These are phyloP conservation scores for Atherinosoma microstoma DNA, from an alignment of 2,797 vertebrate species.

Conservation along the genomic window DNA sequence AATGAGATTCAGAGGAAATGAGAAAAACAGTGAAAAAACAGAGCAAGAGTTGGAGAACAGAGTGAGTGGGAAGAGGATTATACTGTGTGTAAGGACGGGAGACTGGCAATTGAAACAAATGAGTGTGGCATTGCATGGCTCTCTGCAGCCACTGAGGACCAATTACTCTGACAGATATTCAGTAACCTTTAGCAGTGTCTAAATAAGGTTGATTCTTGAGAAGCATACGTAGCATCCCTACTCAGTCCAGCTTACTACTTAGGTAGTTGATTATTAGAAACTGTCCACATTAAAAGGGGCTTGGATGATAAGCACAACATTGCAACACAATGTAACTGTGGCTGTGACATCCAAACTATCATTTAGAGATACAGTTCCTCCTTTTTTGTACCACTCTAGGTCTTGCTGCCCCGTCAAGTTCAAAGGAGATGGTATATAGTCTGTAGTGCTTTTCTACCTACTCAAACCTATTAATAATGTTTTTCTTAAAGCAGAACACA, in stretches of 20 bases:
- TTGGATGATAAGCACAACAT: not conserved
- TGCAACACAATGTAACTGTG: not conserved
- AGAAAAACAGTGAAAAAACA: constrained; percentile 11
- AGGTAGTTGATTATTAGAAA: constrained; percentile 29
- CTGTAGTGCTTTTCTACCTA: not conserved
- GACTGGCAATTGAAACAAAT: constrained; percentile 45
- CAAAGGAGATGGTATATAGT: not conserved
- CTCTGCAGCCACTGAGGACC: constrained; percentile 41
- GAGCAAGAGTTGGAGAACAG: constrained; percentile 8
- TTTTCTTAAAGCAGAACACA: not conserved
- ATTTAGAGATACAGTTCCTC: constrained; percentile 4
- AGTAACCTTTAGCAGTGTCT: constrained; percentile 60
- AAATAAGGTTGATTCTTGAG: constrained; percentile 50
- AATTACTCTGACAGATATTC: constrained; percentile 63
- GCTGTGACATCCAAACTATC: constrained; percentile 1
- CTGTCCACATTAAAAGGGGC: not conserved
- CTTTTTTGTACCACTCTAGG: not conserved
- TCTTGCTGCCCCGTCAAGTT: not conserved
- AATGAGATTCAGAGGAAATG: constrained; percentile 42
- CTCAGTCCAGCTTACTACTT: constrained; percentile 35
- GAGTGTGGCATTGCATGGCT: constrained; percentile 11
- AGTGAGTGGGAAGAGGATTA: constrained; percentile 14
- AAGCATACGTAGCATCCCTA: constrained; percentile 43
- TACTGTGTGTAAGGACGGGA: constrained; percentile 5
- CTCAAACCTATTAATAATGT: too few species aligned